A percentile compares a stretch with the other conserved stretches of the same genome.
phyloP scores from a whole-genome alignment of 2,113 vertebrate genomes.

The Callipepla californica region DNA sequence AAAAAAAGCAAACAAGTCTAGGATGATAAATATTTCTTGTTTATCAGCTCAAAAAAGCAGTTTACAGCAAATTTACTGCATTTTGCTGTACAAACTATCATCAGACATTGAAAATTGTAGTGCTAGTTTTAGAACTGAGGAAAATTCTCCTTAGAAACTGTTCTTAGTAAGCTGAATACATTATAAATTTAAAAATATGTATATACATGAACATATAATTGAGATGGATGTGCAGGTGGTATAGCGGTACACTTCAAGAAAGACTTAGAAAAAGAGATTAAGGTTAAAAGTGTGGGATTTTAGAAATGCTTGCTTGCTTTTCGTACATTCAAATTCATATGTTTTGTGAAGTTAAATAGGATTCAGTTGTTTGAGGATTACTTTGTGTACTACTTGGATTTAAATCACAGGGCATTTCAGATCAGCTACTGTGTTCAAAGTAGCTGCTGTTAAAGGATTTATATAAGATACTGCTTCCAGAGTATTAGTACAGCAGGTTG shows the following conservation, averaged over 20 bases:
- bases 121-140: neutral
- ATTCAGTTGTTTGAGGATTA: slow-evolving; percentile 70
- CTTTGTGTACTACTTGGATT: slow-evolving; percentile 65
- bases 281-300: slow-evolving; percentile 3
- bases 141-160: neutral
- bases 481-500: slow-evolving; percentile 27
- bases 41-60: neutral
- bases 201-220: slow-evolving; percentile 15
- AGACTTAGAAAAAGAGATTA: slow-evolving; percentile 52
- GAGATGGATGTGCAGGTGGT: neutral
- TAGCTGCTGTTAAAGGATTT: slow-evolving; percentile 32
- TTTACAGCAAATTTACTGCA: neutral
- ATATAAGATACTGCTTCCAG: neutral
- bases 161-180: neutral
- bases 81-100: neutral
- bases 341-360: slow-evolving; percentile 66
- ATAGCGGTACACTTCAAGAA: neutral
- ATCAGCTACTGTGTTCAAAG: slow-evolving; percentile 56
- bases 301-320: slow-evolving; percentile 40
- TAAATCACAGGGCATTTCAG: slow-evolving; percentile 63
- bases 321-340: slow-evolving; percentile 49
- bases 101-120: neutral
- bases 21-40: neutral
- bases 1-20: neutral
- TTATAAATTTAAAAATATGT: slow-evolving; percentile 43